A percentile compares a stretch with the other conserved stretches of the same genome.
Conservation (phyloP, 2,113 vertebrate species). For the Galbula dea region DNA sequence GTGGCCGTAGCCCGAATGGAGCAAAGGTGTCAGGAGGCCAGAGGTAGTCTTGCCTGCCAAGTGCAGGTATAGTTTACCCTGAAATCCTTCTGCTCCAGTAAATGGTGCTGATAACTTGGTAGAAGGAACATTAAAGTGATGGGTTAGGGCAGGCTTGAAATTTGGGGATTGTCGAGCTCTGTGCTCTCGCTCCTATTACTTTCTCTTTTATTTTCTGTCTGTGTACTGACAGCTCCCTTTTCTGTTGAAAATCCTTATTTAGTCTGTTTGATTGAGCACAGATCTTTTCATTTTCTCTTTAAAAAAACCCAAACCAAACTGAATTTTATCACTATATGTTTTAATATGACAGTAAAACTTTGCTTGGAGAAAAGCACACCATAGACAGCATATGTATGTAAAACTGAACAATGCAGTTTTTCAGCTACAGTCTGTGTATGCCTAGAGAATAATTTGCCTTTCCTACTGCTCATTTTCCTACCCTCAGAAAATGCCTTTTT, state of each 20-base stretch:
- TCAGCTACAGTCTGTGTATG: neutral
- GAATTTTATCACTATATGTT: neutral
- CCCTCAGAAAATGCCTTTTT: neutral
- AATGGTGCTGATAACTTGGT: neutral
- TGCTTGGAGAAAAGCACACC: neutral
- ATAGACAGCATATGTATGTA: neutral
- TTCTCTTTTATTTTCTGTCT: neutral
- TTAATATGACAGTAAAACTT: neutral
- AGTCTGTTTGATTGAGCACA: neutral
- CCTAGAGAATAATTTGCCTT: neutral
- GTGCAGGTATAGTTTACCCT: neutral
- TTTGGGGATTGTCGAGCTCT: neutral
- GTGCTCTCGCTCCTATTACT: neutral
- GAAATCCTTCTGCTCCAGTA: neutral
- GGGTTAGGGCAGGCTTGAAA: neutral
- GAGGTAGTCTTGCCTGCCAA: neutral
- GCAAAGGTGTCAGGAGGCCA: neutral
- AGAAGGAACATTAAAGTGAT: neutral
- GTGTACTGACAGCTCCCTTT: neutral
- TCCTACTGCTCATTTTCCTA: neutral
- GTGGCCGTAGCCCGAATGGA: neutral
- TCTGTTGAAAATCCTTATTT: neutral
- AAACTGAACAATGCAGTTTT: neutral
- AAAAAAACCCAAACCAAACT: neutral
- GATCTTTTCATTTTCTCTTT: neutral